Evolutionary conservation across 1,140 invertebrate species (phyloP).

Genomic region (Ericerus pela): DNA sequence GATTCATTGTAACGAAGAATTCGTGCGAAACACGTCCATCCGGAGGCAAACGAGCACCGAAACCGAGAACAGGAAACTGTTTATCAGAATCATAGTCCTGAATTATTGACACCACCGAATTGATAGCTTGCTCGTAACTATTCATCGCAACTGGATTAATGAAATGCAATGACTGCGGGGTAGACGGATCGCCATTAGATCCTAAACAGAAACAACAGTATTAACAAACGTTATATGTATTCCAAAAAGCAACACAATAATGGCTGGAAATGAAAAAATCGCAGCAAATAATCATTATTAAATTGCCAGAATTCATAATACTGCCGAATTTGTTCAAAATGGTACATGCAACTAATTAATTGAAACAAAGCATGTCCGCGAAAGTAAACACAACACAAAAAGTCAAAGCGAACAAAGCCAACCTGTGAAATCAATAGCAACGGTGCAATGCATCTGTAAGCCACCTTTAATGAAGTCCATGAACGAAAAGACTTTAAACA

Average conservation of each 20-base stretch:
- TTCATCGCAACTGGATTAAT: conserved; percentile 34
- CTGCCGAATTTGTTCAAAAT: no score
- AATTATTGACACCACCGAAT: conserved; percentile 45
- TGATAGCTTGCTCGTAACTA: conserved; percentile 42
- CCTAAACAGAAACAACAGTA: conserved; percentile 29
- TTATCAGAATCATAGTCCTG: conserved; percentile 44
- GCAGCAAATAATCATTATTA: neutral
- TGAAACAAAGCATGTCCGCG: no score
- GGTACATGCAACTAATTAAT: no score
- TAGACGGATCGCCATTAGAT: conserved; percentile 45
- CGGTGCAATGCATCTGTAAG: conserved; percentile 35
- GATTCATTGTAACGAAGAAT: conserved; percentile 43
- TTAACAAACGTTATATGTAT: neutral
- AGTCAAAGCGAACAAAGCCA: conserved; percentile 14
- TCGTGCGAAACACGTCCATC: conserved; percentile 39
- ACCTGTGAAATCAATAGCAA: conserved; percentile 46
- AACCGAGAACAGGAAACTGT: conserved; percentile 40
- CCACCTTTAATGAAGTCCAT: conserved; percentile 44
- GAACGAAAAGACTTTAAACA: conserved; percentile 35
- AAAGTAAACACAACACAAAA: neutral
- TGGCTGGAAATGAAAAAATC: neutral
- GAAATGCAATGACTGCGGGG: conserved; percentile 42
- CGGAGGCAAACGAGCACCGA: conserved; percentile 39
- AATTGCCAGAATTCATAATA: neutral
- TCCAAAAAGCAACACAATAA: neutral